Evolutionary conservation across 2,888 invertebrate genomes (phyloP).

Genomic region (Dichetophora obliterata): DNA sequence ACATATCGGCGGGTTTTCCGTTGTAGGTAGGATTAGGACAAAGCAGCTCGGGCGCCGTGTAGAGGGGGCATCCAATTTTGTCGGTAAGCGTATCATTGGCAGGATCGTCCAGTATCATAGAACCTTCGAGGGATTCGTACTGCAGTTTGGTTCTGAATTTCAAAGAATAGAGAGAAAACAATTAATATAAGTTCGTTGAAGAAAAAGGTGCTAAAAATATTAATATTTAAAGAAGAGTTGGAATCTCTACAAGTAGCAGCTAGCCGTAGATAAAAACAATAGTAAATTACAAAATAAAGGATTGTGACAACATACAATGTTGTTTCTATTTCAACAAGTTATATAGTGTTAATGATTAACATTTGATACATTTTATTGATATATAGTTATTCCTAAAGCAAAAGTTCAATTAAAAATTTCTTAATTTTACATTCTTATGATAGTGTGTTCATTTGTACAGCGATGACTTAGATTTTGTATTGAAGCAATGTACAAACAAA

Average conservation of each 20-base stretch:
- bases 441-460: too few species aligned
- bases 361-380: too few species aligned
- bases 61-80: constrained; percentile 68
- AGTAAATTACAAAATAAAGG: not conserved
- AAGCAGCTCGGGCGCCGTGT: constrained; percentile 67
- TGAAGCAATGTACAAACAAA: not conserved
- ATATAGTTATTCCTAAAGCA: too few species aligned
- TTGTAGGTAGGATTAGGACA: constrained; percentile 65
- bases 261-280: not conserved
- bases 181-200: not conserved
- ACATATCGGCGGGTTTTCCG: constrained; percentile 68
- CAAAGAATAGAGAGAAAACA: not conserved
- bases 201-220: too few species aligned
- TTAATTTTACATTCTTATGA: too few species aligned
- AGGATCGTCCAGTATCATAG: constrained; percentile 66
- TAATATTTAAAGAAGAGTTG: too few species aligned
- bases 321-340: too few species aligned
- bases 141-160: constrained; percentile 65
- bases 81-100: constrained; percentile 64
- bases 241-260: not conserved
- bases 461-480: too few species aligned
- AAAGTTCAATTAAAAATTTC: too few species aligned
- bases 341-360: not conserved
- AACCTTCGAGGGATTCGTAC: constrained; percentile 68
- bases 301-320: not conserved